Conservation (phyloP, 2,888 invertebrate genomes). For the Drosophila austrosaltans region DNA sequence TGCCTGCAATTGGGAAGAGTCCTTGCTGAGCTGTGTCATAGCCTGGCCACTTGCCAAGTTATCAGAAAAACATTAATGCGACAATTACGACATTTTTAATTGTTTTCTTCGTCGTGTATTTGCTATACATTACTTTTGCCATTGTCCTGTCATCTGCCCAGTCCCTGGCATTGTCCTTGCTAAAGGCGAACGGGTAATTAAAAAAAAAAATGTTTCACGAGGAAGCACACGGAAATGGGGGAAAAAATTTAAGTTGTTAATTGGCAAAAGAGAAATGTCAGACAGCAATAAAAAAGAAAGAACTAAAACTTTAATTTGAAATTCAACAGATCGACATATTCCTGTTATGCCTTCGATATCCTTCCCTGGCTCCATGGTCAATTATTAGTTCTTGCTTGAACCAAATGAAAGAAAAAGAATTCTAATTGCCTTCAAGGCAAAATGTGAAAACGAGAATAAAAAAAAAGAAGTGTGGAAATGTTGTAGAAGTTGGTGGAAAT, state of each 20-base stretch:
- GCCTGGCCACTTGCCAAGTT: slow-evolving; percentile 56
- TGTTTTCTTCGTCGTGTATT: slow-evolving; percentile 70
- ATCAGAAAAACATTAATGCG: slow-evolving; percentile 79
- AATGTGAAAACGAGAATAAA: slow-evolving; percentile 19
- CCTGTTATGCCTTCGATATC: not conserved
- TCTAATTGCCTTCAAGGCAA: slow-evolving; percentile 20
- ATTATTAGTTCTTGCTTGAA: slow-evolving; percentile 15
- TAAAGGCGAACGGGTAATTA: slow-evolving; percentile 66
- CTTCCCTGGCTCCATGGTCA: not conserved
- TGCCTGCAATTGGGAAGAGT: slow-evolving; percentile 49
- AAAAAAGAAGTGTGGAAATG: slow-evolving; percentile 38
- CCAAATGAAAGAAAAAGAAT: not conserved
- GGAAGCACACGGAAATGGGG: not conserved
- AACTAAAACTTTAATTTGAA: not conserved
- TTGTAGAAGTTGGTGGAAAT: slow-evolving; percentile 62
- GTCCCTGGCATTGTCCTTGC: slow-evolving; percentile 35
- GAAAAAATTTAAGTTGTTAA: slow-evolving; percentile 26
- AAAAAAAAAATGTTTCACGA: slow-evolving; percentile 68
- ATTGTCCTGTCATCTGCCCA: slow-evolving; percentile 47
- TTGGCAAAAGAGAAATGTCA: slow-evolving; percentile 16
- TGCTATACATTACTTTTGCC: slow-evolving; percentile 40
- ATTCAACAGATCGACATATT: not conserved
- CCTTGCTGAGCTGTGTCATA: slow-evolving; percentile 42
- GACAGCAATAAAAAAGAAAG: not conserved
- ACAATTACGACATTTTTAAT: slow-evolving; percentile 79